phyloP scores from a whole-genome alignment of 2,113 vertebrate genomes.

The Procavia capensis region DNA sequence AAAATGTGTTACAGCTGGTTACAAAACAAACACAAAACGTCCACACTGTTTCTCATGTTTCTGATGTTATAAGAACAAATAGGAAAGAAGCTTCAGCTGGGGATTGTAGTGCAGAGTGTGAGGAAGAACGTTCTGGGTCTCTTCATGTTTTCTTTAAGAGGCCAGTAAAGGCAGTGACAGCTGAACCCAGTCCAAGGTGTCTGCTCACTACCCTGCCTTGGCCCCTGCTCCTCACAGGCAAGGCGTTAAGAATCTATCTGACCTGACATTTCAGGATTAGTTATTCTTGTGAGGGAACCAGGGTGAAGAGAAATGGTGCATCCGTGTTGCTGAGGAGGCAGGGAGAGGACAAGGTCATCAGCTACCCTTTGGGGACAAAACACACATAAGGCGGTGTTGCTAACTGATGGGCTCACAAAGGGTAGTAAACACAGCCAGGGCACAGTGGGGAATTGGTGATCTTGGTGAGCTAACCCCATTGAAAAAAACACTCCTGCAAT shows the following conservation, averaged over 20 bases:
- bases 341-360: not conserved
- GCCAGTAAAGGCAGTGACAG: not conserved
- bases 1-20: constrained; percentile 68
- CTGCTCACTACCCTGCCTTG: not conserved
- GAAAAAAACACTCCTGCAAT: not conserved
- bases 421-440: not conserved
- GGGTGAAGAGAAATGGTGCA: not conserved
- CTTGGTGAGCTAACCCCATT: not conserved
- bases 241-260: not conserved
- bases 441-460: not conserved
- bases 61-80: constrained; percentile 84
- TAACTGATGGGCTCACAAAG: not conserved
- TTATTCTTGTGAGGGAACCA: not conserved
- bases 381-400: not conserved
- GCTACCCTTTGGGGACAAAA: constrained; percentile 46
- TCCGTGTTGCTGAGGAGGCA: not conserved
- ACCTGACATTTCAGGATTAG: not conserved
- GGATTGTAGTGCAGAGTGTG: constrained; percentile 64
- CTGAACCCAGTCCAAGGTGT: not conserved
- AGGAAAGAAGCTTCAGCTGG: constrained; percentile 60
- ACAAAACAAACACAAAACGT: constrained; percentile 80
- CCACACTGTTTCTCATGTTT: constrained; percentile 78
- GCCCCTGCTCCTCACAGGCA: not conserved
- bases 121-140: constrained; percentile 68
- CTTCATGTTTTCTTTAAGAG: constrained; percentile 17